phyloP scores from a whole-genome alignment of 2,113 vertebrate species.

The Tupaia chinensis region DNA sequence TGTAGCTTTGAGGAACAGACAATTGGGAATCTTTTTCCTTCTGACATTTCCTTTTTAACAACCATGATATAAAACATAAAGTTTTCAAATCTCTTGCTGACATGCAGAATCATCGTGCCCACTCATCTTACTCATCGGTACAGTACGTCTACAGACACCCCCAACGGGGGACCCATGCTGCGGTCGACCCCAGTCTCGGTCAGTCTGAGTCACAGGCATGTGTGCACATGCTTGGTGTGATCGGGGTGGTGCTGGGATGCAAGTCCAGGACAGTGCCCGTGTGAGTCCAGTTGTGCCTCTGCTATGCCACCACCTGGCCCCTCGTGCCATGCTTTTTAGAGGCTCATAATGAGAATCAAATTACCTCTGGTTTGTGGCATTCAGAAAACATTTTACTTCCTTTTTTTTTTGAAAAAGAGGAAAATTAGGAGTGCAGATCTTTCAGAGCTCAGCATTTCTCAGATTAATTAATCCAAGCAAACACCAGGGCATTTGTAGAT shows the following conservation, averaged over 20 bases:
- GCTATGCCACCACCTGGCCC: too few species aligned
- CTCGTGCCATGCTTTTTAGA: neutral
- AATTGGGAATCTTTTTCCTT: neutral
- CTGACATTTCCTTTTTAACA: neutral
- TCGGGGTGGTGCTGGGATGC: too few species aligned
- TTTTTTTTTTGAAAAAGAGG: neutral
- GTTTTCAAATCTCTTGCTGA: neutral
- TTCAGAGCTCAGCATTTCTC: neutral
- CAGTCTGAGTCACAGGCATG: too few species aligned
- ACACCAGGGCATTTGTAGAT: neutral
- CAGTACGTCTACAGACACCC: neutral
- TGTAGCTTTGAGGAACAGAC: neutral
- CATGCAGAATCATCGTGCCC: neutral
- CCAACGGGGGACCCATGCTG: too few species aligned
- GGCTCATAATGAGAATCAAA: neutral
- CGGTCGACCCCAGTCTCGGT: too few species aligned
- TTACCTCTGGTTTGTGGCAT: neutral
- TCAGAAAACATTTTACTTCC: neutral
- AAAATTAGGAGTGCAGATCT: neutral
- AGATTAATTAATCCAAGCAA: neutral
- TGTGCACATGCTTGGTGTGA: too few species aligned
- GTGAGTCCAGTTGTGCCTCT: too few species aligned
- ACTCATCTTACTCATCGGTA: neutral
- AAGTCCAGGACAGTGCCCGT: too few species aligned
- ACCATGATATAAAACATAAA: neutral